Percentiles rank a stretch among this genome's conserved stretches.
Conservation (phyloP, 2,888 invertebrate genomes). For the Strigamia crassipes region DNA sequence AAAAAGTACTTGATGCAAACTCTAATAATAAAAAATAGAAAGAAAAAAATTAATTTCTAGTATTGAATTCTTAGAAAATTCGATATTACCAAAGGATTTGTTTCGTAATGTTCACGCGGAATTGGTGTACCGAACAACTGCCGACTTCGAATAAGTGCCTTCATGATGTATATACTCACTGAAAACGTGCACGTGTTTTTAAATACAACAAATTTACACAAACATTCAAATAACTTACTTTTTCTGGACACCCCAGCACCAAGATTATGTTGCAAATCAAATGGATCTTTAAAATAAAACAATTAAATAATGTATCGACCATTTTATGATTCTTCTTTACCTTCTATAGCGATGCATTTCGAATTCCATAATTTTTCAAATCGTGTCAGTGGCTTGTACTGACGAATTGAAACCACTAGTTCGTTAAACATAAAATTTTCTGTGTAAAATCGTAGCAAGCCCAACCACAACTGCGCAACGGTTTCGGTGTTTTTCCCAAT, state of each 20-base stretch:
- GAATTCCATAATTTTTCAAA: conserved; percentile 66
- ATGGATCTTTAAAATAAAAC: conserved; percentile 62
- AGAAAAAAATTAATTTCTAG: background rate
- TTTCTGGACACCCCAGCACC: conserved; percentile 64
- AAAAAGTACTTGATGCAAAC: conserved; percentile 54
- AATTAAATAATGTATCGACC: background rate
- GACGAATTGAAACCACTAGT: conserved; percentile 62
- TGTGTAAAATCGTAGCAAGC: conserved; percentile 64
- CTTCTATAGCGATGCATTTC: conserved; percentile 65
- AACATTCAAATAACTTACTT: conserved; percentile 59
- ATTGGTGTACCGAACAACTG: conserved; percentile 58
- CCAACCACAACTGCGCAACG: conserved; percentile 63
- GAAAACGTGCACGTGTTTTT: background rate
- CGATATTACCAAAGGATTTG: background rate
- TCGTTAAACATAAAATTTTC: conserved; percentile 63
- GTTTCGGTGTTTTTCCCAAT: conserved; percentile 60
- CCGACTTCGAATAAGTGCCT: conserved; percentile 59
- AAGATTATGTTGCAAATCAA: conserved; percentile 66
- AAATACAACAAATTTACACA: too few species aligned
- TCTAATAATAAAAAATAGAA: background rate
- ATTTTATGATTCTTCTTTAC: conserved; percentile 52
- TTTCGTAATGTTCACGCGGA: background rate
- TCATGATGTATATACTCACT: conserved; percentile 63
- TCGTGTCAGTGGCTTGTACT: conserved; percentile 60
- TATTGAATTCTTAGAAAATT: background rate